A percentile compares a stretch with the other conserved stretches of the same genome.
These are phyloP conservation scores for Catharus minimus DNA, from an alignment of 2,113 vertebrate species.

Conservation along the genomic window DNA sequence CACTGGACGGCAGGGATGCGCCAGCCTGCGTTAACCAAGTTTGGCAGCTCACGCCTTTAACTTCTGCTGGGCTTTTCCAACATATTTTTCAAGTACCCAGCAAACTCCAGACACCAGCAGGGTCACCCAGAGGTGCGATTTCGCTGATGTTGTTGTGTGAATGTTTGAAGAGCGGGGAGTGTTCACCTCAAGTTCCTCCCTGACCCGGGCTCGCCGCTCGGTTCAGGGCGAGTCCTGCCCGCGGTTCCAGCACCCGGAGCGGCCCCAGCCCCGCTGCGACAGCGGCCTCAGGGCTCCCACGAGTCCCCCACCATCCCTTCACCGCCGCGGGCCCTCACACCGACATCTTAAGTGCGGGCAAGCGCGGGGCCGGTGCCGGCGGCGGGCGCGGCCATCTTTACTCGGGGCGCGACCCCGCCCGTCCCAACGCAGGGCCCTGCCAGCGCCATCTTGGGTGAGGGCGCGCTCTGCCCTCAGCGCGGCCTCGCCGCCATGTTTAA, in stretches of 20 bases:
- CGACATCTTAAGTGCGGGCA: not conserved
- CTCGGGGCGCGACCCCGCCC: not conserved
- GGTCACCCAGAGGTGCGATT: not conserved
- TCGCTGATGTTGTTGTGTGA: accelerated
- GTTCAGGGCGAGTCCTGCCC: no score
- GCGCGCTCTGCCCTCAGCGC: not conserved
- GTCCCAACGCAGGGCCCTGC: not conserved
- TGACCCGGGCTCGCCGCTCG: not conserved
- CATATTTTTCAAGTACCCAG: not conserved
- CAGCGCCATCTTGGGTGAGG: constrained; percentile 15
- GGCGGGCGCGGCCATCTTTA: not conserved
- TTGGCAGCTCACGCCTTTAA: not conserved
- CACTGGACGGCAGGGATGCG: not conserved
- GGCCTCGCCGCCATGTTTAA: constrained; percentile 25
- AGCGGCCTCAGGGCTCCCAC: not conserved
- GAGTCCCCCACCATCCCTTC: accelerated
- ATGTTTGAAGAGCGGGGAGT: no score
- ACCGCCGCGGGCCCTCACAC: accelerated
- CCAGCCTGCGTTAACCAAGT: accelerated
- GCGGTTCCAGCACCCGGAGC: not conserved
- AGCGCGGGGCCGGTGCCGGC: accelerated
- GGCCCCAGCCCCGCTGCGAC: not conserved
- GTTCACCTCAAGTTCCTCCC: not conserved
- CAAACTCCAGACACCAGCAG: not conserved
- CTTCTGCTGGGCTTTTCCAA: not conserved